Evolutionary conservation across 2,888 invertebrate species (phyloP).

Genomic region (Caenorhabditis afra): DNA sequence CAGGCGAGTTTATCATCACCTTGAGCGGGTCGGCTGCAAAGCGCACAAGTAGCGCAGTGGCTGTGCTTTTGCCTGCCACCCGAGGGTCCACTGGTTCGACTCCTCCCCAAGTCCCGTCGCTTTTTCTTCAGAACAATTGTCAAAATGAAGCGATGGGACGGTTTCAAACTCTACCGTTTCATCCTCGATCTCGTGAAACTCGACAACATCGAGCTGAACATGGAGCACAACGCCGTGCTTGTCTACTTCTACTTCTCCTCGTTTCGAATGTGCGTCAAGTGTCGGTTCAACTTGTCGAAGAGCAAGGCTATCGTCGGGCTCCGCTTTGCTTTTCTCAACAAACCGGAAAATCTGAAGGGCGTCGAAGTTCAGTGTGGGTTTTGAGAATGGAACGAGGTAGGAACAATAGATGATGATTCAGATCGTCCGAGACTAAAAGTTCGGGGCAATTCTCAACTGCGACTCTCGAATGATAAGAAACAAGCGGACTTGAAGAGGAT

Average conservation of each 20-base stretch:
- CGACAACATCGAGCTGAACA: conserved; percentile 16
- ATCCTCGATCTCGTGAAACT: conserved; percentile 13
- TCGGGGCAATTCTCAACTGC: conserved; percentile 29
- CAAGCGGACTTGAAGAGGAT: conserved; percentile 2
- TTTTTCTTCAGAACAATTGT: conserved; percentile 18
- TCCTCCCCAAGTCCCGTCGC: neutral
- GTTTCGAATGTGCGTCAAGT: conserved; percentile 28
- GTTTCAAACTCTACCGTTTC: conserved; percentile 23
- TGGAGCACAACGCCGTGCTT: conserved; percentile 21
- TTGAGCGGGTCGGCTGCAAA: no score
- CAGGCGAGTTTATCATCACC: no score
- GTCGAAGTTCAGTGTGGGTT: no score
- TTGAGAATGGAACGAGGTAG: no score
- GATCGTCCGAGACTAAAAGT: conserved; percentile 22
- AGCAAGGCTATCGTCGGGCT: conserved; percentile 28
- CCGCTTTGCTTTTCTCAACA: conserved; percentile 5
- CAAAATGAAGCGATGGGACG: neutral
- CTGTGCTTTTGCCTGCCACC: no score
- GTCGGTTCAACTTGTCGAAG: conserved; percentile 17
- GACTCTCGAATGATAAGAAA: neutral
- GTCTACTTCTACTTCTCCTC: conserved; percentile 36
- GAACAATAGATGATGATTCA: no score
- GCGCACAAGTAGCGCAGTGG: no score
- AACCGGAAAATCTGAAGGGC: neutral
- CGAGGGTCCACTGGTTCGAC: no score